A percentile compares a stretch with the other conserved stretches of the same genome.
Conservation (phyloP, 1,140 invertebrate species). For the Drosophila equinoxialis region DNA sequence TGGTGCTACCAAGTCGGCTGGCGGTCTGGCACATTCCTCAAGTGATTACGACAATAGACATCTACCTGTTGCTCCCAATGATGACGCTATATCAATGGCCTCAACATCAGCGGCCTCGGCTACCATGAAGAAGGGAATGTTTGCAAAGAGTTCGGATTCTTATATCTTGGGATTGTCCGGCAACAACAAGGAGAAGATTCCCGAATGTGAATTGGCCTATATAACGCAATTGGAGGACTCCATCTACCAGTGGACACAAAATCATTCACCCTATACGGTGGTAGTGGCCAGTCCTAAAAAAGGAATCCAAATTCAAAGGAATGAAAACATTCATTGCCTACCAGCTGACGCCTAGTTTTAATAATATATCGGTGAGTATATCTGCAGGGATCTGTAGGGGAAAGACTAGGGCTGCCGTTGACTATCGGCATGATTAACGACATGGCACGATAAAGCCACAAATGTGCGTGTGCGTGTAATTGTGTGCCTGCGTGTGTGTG, state of each 20-base stretch:
- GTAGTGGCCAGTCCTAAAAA: constrained; percentile 96
- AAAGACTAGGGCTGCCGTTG: not conserved
- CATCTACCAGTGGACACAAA: constrained; percentile 88
- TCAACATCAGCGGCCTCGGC: constrained; percentile 50
- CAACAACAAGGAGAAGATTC: constrained; percentile 87
- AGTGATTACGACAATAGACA: constrained; percentile 74
- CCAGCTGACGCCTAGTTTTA: constrained; percentile 96
- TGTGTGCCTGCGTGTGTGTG: not conserved
- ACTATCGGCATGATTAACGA: constrained; percentile 48
- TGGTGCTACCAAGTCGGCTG: constrained; percentile 75
- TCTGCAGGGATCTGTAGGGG: not conserved
- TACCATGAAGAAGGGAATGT: constrained; percentile 92
- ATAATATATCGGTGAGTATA: constrained; percentile 93
- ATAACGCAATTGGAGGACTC: constrained; percentile 89
- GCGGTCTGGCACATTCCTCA: constrained; percentile 58
- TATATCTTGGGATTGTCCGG: constrained; percentile 91
- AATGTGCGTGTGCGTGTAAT: constrained; percentile 5
- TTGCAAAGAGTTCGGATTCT: constrained; percentile 88
- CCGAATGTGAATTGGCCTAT: constrained; percentile 90
- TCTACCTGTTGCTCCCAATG: constrained; percentile 72
- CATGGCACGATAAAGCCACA: constrained; percentile 47
- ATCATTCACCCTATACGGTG: constrained; percentile 90
- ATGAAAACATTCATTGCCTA: constrained; percentile 99
- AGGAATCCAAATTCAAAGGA: constrained; percentile 98
- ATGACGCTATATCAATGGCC: constrained; percentile 68